These are phyloP conservation scores for Alces alces DNA, from an alignment of 2,113 vertebrate genomes.

Conservation along the genomic window DNA sequence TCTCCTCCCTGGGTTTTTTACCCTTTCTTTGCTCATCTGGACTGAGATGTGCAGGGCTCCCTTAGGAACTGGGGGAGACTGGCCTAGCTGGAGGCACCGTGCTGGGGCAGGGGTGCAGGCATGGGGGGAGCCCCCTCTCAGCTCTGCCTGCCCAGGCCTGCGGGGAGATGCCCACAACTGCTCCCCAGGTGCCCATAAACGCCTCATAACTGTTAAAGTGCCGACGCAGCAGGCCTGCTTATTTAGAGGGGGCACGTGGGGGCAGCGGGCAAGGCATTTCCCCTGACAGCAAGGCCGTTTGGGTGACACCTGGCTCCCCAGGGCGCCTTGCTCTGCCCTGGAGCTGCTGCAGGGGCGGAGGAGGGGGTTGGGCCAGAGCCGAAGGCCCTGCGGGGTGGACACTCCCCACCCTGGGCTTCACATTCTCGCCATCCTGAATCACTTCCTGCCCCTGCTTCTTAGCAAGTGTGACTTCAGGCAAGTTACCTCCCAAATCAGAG, in stretches of 20 bases:
- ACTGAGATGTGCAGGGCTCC: not conserved
- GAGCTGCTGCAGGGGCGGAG: not conserved
- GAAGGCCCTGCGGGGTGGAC: no score
- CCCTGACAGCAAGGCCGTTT: not conserved
- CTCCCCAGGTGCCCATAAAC: not conserved
- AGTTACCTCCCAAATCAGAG: not conserved
- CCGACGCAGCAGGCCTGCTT: not conserved
- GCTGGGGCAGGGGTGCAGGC: not conserved
- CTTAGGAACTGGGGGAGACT: not conserved
- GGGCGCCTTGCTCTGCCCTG: not conserved
- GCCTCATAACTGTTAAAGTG: not conserved
- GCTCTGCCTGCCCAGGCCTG: not conserved
- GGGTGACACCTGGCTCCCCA: not conserved
- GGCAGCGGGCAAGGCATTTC: not conserved
- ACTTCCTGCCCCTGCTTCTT: not conserved
- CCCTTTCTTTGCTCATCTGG: not conserved
- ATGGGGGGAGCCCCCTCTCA: not conserved
- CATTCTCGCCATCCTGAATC: not conserved
- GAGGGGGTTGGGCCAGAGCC: not conserved
- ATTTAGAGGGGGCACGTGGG: not conserved
- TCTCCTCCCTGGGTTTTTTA: not conserved
- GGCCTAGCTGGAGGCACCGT: not conserved
- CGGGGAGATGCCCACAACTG: not conserved
- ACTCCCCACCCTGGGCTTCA: not conserved
- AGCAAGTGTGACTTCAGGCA: not conserved